Base-by-base conservation (phyloP, 2,113 vertebrate species). In the Calyptomena viridis region DNA sequence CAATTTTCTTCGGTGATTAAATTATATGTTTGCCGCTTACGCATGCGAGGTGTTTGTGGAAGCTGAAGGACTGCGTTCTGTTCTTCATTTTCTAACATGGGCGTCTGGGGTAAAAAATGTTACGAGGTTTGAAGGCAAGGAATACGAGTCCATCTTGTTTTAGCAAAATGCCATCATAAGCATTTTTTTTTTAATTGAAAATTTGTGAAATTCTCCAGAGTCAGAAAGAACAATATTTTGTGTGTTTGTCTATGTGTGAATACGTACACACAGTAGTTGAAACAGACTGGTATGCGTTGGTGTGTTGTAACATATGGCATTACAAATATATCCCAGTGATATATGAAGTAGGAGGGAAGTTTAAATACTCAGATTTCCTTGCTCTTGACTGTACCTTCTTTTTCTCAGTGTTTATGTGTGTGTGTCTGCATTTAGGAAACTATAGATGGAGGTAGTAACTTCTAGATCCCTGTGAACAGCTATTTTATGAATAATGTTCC, bases 1-100 rank as follows among this genome's bases (percentile, higher is more conserved):
- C 87, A 90, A 89, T 92, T 95, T 96, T 77, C 88, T 75, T 74
- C 10, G 58, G 69, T 95, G 86, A 93, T 96, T 94, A 93, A 80
- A 96, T 92, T 69, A 73, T 20, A 90, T 56, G 69, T 93, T 92
- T 95, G 92, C 67, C 0, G 14, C 84, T 95, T 89, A 49, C 1
- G 69, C 56, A 81, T 35, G 81, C 17, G 28, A 89, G 83, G 90
- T 91, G 82, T 68, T 91, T 84, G 82, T 94, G 90, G 87, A 69
- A 85, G 69, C 84, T 94, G 67, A 91, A 90, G 76, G 88, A 44
- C 58, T 42, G 55, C 1, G 18, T 44, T 93, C 80, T 71, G 47
- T 55, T 85, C 67, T 87, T 66, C 1, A 1, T 64, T 87, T 87
- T 58, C 75, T 82, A 59, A 66, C 47, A 25, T 4, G 31, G 24